Percentiles rank a stretch among this genome's conserved stretches.
phyloP scores from a whole-genome alignment of 2,888 invertebrate genomes.

The Agonopterix arenella region DNA sequence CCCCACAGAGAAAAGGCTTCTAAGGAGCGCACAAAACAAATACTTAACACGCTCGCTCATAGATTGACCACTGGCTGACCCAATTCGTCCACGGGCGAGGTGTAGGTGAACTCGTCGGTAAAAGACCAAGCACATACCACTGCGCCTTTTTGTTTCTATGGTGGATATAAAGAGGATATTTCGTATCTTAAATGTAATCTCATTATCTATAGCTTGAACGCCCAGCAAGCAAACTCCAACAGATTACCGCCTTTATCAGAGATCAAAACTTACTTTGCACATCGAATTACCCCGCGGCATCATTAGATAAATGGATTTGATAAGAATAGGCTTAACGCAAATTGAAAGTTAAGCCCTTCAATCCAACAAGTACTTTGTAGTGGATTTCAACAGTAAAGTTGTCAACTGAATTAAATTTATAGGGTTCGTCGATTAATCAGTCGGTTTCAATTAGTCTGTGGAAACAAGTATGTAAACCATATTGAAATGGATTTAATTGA shows the following conservation, averaged over 20 bases:
- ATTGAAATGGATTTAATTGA: conserved; percentile 10
- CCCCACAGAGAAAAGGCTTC: too few relatives aligned
- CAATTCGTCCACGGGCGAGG: too few relatives aligned
- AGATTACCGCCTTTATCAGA: not conserved
- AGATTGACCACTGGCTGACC: too few relatives aligned
- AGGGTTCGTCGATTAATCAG: not conserved
- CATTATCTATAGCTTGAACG: not conserved
- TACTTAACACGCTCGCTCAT: too few relatives aligned
- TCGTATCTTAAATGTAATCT: not conserved
- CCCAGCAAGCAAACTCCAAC: too few relatives aligned
- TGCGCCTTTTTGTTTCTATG: too few relatives aligned
- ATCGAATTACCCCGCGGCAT: conserved; percentile 3
- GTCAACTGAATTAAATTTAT: too few relatives aligned
- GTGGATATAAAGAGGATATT: too few relatives aligned
- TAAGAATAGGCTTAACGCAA: conserved; percentile 8
- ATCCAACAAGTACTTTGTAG: conserved; percentile 17
- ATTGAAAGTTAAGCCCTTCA: conserved; percentile 8
- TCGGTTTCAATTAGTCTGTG: not conserved
- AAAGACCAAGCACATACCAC: too few relatives aligned
- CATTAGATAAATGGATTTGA: conserved; percentile 14
- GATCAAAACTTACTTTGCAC: conserved; percentile 3
- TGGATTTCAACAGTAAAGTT: conserved; percentile 11
- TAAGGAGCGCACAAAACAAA: too few relatives aligned
- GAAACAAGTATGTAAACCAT: not conserved
- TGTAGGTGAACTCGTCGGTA: too few relatives aligned